A percentile compares a stretch with the other conserved stretches of the same genome.
Conservation (phyloP, 2,797 vertebrate species). For the Cyclopterus lumpus region DNA sequence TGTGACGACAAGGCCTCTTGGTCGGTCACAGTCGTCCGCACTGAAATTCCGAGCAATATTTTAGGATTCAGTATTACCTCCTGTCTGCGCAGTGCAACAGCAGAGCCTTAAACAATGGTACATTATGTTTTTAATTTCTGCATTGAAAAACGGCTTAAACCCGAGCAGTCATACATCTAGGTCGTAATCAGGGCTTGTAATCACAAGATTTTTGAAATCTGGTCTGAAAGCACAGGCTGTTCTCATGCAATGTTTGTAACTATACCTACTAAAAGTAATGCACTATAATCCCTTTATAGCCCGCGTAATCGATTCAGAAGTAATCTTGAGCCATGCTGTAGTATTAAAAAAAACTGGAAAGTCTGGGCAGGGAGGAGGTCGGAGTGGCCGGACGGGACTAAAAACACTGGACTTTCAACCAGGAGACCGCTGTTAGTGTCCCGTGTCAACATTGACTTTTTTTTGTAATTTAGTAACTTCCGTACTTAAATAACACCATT, state of each 20-base stretch:
- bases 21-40: neutral
- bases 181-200: conserved; percentile 4
- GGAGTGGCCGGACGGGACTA: neutral
- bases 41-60: neutral
- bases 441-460: neutral
- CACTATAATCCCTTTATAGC: neutral
- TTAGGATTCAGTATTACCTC: neutral
- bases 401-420: neutral
- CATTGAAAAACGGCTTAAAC: neutral
- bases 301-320: neutral
- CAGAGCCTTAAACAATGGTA: neutral
- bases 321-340: neutral
- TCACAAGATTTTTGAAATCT: neutral
- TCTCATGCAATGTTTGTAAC: neutral
- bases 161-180: neutral
- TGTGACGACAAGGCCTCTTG: neutral
- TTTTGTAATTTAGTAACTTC: neutral
- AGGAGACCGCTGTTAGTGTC: neutral
- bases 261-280: neutral
- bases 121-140: neutral
- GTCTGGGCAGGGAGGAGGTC: neutral
- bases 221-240: neutral
- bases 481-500: neutral
- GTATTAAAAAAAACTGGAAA: neutral
- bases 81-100: neutral